A percentile compares a stretch with the other conserved stretches of the same genome.
phyloP scores from a whole-genome alignment of 2,888 invertebrate species.

The Melinaea marsaeus region DNA sequence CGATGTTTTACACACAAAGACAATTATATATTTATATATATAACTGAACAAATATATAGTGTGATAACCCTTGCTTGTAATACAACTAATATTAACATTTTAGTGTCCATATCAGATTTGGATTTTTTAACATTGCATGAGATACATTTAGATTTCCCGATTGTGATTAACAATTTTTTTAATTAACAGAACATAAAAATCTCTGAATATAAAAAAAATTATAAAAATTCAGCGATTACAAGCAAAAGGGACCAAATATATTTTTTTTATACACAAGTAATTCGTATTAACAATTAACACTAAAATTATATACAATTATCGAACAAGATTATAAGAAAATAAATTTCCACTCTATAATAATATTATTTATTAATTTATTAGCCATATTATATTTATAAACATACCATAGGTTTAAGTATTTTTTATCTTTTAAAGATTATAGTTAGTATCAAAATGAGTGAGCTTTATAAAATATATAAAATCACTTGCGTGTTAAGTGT shows the following conservation, averaged over 20 bases:
- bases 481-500: neutral
- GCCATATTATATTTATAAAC: slow-evolving; percentile 77
- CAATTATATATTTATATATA: slow-evolving; percentile 45
- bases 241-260: slow-evolving; percentile 76
- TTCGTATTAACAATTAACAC: slow-evolving; percentile 62
- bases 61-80: slow-evolving; percentile 78
- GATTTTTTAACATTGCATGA: slow-evolving; percentile 24
- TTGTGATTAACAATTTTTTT: slow-evolving; percentile 61
- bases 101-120: slow-evolving; percentile 35
- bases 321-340: neutral
- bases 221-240: slow-evolving; percentile 66
- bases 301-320: slow-evolving; percentile 45
- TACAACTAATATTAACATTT: slow-evolving; percentile 71
- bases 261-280: slow-evolving; percentile 51
- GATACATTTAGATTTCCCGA: slow-evolving; percentile 44
- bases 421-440: slow-evolving; percentile 74
- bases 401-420: slow-evolving; percentile 76
- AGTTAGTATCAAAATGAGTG: slow-evolving; percentile 73
- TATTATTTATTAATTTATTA: slow-evolving; percentile 72
- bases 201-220: slow-evolving; percentile 52
- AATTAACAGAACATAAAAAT: slow-evolving; percentile 58
- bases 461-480: slow-evolving; percentile 55
- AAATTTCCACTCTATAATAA: slow-evolving; percentile 46
- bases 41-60: slow-evolving; percentile 44
- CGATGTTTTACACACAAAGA: slow-evolving; percentile 68